Evolutionary conservation across 64 coral and sea anemone species (phyloP), one percentile per base, ranked within the genome.

Genomic region (Stylophora pistillata): DNA sequence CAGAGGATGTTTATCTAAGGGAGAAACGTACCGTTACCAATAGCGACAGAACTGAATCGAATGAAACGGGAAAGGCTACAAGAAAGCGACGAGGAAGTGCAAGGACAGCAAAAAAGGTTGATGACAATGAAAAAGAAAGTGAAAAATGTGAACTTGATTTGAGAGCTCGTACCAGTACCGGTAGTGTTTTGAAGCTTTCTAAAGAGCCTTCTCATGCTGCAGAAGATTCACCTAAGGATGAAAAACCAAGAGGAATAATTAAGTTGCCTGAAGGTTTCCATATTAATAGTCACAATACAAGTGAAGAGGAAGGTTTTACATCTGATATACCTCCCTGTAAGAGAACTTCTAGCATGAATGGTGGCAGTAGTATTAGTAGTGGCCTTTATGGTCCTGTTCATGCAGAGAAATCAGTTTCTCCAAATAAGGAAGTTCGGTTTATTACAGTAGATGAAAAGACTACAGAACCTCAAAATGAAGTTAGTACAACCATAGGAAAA

Each of bases 251-350:
- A 56, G 89, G 89, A 0, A 91, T 91, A 17, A 85, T 91, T 26
- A 75, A 84, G 56, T 86, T 91, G 21, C 89, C 89, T 1, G 71
- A 91, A 31, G 89, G 89, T 1, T 34, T 91, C 55, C 60, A 78
- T 91, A 74, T 91, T 26, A 70, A 68, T 76, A 47, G 33, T 20
- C 59, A 62, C 13, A 73, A 86, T 0, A 23, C 4, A 83, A 23
- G 9, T 15, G 71, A 83, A 20, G 71, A n/a, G 23, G 79, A 73
- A 63, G 20, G 23, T 85, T 26, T 61, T 18, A 72, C 73, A 52
- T 30, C 33, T 30, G 37, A 73, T 78, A 47, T 55, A 72, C 10
- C 23, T 20, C 15, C 17, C 16, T 18, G 28, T 37, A 53, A 29
- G 69, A 83, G 17, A 25, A 30, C 28, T 17, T 0, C 1, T 1